Conservation (phyloP, 2,797 vertebrate genomes). For the Hydrocynus forskahlii region DNA sequence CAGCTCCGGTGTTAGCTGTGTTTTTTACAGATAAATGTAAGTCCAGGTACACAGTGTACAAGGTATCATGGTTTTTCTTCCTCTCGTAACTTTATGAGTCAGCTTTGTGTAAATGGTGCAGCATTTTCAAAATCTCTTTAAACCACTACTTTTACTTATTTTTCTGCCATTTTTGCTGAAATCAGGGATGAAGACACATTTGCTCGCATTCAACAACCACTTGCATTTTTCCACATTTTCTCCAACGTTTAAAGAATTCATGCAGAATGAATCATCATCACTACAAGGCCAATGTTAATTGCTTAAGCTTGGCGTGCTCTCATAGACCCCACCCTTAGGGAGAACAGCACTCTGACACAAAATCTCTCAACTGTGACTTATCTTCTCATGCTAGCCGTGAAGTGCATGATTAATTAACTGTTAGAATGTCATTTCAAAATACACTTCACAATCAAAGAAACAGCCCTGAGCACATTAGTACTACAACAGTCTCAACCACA, state of each 20-base stretch:
- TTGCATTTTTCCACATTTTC: not conserved
- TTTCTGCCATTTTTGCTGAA: not conserved
- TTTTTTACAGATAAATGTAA: not conserved
- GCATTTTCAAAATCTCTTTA: not conserved
- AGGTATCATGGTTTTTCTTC: too few species aligned
- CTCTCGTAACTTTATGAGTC: too few species aligned
- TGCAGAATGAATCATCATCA: not conserved
- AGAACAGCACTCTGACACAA: not conserved
- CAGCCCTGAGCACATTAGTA: not conserved
- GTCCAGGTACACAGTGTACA: not conserved
- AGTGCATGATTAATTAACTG: not conserved
- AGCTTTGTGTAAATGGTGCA: not conserved
- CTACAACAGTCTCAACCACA: not conserved
- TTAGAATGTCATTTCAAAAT: not conserved
- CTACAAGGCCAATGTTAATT: not conserved
- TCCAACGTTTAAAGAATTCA: not conserved
- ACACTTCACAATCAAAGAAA: too few species aligned
- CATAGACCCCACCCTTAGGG: not conserved
- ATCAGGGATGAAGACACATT: not conserved
- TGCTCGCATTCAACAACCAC: slow-evolving; percentile 10
- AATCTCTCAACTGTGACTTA: not conserved
- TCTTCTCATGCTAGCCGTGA: not conserved
- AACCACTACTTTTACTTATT: not conserved
- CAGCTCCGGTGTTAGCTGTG: not conserved
- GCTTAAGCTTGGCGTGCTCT: not conserved